Conservation (phyloP, 2,888 invertebrate genomes). For the Andrena camellia region DNA sequence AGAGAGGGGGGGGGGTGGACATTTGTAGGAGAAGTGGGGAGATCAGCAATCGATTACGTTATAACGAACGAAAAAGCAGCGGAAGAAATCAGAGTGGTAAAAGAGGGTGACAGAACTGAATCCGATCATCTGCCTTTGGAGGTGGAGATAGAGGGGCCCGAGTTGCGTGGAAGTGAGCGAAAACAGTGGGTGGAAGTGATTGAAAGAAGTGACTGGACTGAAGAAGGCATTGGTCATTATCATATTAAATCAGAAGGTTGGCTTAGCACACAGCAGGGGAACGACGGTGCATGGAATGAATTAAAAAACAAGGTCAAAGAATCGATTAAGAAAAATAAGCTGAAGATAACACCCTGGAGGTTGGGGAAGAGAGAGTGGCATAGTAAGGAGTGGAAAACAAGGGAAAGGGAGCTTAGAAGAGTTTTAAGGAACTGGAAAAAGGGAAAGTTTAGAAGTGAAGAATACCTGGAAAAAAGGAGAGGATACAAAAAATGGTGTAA, state of each 20-base stretch:
- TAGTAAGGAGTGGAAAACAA: background rate
- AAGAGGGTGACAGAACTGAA: constrained; percentile 1
- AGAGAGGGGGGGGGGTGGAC: background rate
- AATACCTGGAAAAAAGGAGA: background rate
- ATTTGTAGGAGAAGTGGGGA: background rate
- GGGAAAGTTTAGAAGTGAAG: background rate
- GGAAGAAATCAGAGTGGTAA: background rate
- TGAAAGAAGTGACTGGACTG: background rate
- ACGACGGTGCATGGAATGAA: background rate
- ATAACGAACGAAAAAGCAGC: background rate
- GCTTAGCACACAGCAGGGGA: background rate
- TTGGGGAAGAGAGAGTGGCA: background rate
- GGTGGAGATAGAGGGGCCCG: background rate
- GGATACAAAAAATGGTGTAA: background rate
- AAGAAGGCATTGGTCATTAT: background rate
- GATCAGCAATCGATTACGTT: background rate
- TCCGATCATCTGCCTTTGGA: background rate
- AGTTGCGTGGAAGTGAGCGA: background rate
- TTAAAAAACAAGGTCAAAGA: background rate
- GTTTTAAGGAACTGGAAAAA: background rate
- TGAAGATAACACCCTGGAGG: background rate
- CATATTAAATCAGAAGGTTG: background rate
- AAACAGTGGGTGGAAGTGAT: background rate
- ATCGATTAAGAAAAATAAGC: constrained; percentile 1
- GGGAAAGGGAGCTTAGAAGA: background rate